Evolutionary conservation across 2,888 invertebrate species (phyloP).

Genomic region (Crepidodera aurea): DNA sequence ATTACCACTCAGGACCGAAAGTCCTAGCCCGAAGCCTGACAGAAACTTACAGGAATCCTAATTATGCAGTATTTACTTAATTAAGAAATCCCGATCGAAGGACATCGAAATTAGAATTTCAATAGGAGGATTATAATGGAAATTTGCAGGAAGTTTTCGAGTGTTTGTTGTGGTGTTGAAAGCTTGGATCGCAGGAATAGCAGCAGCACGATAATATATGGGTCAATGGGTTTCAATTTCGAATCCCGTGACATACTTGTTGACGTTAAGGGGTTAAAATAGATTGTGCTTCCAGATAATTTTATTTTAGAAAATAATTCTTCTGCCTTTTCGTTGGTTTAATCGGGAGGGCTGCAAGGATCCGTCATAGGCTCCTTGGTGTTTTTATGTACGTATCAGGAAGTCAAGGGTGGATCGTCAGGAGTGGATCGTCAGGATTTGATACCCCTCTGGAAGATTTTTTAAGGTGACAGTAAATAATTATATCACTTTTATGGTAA

Average conservation of each 20-base stretch:
- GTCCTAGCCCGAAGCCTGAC: not conserved
- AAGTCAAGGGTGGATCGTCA: too few relatives aligned
- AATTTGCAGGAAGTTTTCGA: constrained; percentile 19
- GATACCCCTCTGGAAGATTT: too few relatives aligned
- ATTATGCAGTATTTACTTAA: constrained; percentile 34
- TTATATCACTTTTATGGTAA: too few relatives aligned
- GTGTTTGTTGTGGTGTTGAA: constrained; percentile 23
- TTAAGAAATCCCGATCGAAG: constrained; percentile 28
- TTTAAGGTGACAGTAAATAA: too few relatives aligned
- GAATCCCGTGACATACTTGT: constrained; percentile 3
- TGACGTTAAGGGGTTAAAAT: not conserved
- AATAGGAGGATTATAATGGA: constrained; percentile 27
- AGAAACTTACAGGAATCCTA: constrained; percentile 18
- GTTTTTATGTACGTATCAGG: too few relatives aligned
- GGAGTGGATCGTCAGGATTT: too few relatives aligned
- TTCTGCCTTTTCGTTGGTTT: too few relatives aligned
- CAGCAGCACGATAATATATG: constrained; percentile 1
- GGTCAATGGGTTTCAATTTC: constrained; percentile 7
- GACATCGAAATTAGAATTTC: constrained; percentile 26
- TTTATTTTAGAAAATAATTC: too few relatives aligned
- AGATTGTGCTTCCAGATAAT: too few relatives aligned
- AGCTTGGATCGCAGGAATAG: not conserved
- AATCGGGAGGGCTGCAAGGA: too few relatives aligned
- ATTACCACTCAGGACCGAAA: constrained; percentile 10
- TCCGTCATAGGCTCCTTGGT: too few relatives aligned